phyloP scores from a whole-genome alignment of 64 coral and sea anemone species.

The Stylophora pistillata region DNA sequence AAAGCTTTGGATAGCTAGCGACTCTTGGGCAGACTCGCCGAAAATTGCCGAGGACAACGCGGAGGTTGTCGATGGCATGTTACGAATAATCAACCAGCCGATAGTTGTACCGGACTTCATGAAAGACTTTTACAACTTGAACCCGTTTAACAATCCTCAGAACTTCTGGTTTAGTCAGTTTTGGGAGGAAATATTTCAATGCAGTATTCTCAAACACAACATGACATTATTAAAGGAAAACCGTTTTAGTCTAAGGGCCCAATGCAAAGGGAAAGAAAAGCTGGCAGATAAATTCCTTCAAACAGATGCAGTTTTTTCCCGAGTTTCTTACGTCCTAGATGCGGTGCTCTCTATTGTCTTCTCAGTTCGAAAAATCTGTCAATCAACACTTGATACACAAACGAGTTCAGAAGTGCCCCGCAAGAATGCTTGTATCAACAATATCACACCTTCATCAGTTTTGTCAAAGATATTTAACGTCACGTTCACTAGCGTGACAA shows the following conservation, averaged over 20 bases:
- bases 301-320: constrained; percentile 10
- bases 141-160: background rate
- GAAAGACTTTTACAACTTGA: constrained; percentile 27
- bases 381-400: background rate
- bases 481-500: constrained; percentile 22
- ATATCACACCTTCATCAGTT: constrained; percentile 6
- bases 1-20: constrained; percentile 62
- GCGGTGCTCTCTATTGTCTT: constrained; percentile 58
- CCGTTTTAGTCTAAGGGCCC: background rate
- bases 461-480: constrained; percentile 36
- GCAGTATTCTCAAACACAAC: background rate
- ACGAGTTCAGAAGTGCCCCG: background rate
- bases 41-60: constrained; percentile 31
- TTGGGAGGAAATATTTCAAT: constrained; percentile 25
- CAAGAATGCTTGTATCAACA: background rate
- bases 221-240: background rate
- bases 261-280: background rate
- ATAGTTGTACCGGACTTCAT: constrained; percentile 20
- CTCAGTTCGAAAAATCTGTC: constrained; percentile 31
- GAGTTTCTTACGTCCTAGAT: constrained; percentile 55
- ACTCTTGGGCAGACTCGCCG: constrained; percentile 58
- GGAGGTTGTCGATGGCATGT: constrained; percentile 34
- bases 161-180: constrained; percentile 26
- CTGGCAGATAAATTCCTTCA: background rate
- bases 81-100: constrained; percentile 46